These are phyloP conservation scores for Chlorops oryzae DNA, from an alignment of 1,140 invertebrate species.

Conservation along the genomic window DNA sequence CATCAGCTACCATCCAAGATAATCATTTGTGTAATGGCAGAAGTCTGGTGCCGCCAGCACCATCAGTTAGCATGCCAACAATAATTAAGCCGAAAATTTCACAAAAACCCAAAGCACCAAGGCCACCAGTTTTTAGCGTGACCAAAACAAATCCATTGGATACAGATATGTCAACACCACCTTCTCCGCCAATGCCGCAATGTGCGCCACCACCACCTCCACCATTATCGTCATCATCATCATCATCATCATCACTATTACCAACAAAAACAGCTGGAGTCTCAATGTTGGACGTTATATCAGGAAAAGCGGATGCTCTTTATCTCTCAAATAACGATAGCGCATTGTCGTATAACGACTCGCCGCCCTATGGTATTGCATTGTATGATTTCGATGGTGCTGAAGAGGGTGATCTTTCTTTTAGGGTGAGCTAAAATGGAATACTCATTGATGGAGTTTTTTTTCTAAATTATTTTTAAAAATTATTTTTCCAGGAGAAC, in stretches of 20 bases:
- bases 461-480: no score
- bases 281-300: slow-evolving; percentile 44
- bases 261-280: slow-evolving; percentile 29
- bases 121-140: slow-evolving; percentile 26
- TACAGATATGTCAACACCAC: slow-evolving; percentile 23
- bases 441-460: background rate
- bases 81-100: slow-evolving; percentile 56
- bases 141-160: background rate
- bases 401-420: slow-evolving; percentile 64
- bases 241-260: no score
- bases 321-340: no score
- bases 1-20: slow-evolving; percentile 37
- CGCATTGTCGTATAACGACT: slow-evolving; percentile 16
- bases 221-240: slow-evolving; percentile 36
- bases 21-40: slow-evolving; percentile 49
- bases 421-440: slow-evolving; percentile 56
- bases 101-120: slow-evolving; percentile 39
- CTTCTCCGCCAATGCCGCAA: slow-evolving; percentile 70
- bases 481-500: slow-evolving; percentile 55
- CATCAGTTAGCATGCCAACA: slow-evolving; percentile 55
- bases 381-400: slow-evolving; percentile 66
- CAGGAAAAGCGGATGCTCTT: slow-evolving; percentile 39
- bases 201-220: slow-evolving; percentile 68
- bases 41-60: slow-evolving; percentile 38
- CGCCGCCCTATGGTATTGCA: slow-evolving; percentile 62